Evolutionary conservation across 2,113 vertebrate species (phyloP).

Genomic region (Ranitomeya imitator): DNA sequence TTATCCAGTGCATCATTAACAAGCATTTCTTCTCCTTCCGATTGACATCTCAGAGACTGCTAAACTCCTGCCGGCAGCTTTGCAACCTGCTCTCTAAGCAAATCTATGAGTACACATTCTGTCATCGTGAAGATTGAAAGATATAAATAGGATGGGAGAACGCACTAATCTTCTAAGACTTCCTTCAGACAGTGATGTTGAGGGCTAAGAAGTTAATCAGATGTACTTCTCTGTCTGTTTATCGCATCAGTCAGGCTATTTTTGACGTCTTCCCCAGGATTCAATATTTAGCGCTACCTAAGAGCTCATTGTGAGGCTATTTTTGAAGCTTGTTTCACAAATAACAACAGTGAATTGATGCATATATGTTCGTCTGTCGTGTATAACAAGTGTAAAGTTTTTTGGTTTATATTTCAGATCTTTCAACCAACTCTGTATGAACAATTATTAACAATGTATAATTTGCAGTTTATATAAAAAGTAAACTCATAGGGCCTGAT

Average conservation of each 20-base stretch:
- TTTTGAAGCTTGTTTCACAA: not conserved
- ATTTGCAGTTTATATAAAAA: no score
- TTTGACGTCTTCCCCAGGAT: conserved; percentile 15
- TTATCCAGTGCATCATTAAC: conserved; percentile 25
- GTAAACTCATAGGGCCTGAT: no score
- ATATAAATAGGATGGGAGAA: conserved; percentile 39
- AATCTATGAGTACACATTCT: conserved; percentile 21
- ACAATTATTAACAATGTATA: no score
- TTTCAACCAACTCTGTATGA: no score
- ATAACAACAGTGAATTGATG: not conserved
- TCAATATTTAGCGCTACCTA: not conserved
- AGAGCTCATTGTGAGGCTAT: not conserved
- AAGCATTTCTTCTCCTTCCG: not conserved
- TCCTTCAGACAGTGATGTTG: conserved; percentile 34
- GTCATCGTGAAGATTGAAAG: conserved; percentile 38
- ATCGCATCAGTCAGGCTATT: conserved; percentile 49
- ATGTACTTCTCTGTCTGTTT: conserved; percentile 34
- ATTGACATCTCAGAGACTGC: not conserved
- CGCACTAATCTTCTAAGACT: conserved; percentile 51
- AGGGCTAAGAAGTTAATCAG: conserved; percentile 43
- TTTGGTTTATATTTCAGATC: no score
- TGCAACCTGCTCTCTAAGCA: conserved; percentile 34
- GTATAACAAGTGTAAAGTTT: no score
- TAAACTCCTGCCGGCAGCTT: conserved; percentile 23
- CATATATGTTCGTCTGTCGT: not conserved